phyloP scores from a whole-genome alignment of 2,888 invertebrate genomes.

The Tinea pellionella region DNA sequence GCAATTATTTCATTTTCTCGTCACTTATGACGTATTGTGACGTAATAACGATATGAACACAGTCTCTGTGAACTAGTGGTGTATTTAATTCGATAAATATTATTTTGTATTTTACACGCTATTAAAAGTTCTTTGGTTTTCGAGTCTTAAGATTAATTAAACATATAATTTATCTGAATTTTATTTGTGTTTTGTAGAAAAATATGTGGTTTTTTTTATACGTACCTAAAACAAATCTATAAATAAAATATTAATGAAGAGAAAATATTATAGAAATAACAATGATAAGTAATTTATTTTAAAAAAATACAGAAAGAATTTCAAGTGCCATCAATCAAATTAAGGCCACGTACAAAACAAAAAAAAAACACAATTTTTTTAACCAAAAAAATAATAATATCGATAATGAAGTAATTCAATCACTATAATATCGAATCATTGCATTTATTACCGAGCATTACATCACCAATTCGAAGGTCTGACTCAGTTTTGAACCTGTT shows the following conservation, averaged over 20 bases:
- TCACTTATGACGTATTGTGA: constrained; percentile 1
- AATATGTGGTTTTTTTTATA: too few species aligned
- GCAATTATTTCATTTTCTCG: neutral
- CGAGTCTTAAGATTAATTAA: too few species aligned
- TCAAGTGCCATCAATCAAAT: neutral
- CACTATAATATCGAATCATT: neutral
- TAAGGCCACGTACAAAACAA: neutral
- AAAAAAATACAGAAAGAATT: neutral
- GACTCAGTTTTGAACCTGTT: constrained; percentile 4
- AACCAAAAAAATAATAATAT: neutral
- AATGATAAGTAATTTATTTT: neutral
- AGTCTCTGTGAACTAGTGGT: neutral
- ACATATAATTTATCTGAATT: too few species aligned
- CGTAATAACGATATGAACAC: neutral
- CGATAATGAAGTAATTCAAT: neutral
- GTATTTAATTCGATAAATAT: neutral
- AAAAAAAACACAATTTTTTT: neutral
- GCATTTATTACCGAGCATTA: constrained; percentile 4
- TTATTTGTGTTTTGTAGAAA: too few species aligned
- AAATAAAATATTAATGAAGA: too few species aligned
- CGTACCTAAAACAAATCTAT: too few species aligned
- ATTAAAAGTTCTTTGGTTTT: too few species aligned
- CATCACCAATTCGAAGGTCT: constrained; percentile 4
- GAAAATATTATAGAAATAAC: neutral
- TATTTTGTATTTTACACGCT: neutral